Percentiles rank a stretch among this genome's conserved stretches.
These are phyloP conservation scores for Argyresthia albistria DNA, from an alignment of 2,888 invertebrate species.

Conservation along the genomic window DNA sequence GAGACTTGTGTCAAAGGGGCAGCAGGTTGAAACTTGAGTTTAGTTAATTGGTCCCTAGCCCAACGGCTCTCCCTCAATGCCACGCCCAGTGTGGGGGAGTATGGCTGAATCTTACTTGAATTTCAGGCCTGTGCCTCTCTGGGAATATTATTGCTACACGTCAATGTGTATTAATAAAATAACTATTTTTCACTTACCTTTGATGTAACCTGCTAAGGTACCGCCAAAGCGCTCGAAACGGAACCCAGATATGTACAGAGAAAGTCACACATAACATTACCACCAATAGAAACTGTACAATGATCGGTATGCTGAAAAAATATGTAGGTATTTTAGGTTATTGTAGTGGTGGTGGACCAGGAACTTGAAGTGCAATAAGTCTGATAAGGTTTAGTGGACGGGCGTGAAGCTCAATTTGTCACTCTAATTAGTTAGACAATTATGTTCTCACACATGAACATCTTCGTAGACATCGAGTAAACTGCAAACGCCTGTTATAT, in stretches of 20 bases:
- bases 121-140: no score
- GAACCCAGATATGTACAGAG: slow-evolving; percentile 43
- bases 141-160: no score
- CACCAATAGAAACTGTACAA: slow-evolving; percentile 31
- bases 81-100: no score
- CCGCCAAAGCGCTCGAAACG: slow-evolving; percentile 42
- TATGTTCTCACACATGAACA: not conserved
- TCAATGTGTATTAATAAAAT: no score
- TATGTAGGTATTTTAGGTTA: not conserved
- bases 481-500: no score
- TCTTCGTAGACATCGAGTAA: not conserved
- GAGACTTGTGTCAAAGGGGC: no score
- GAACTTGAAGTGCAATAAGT: not conserved
- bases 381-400: not conserved
- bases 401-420: not conserved
- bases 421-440: not conserved
- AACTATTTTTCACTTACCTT: no score
- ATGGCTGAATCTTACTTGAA: no score
- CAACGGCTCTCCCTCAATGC: no score
- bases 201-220: slow-evolving; percentile 23
- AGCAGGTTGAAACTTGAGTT: no score
- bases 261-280: slow-evolving; percentile 33
- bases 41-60: no score
- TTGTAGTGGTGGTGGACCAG: not conserved
- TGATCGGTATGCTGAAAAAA: slow-evolving; percentile 24